Conservation (phyloP, 2,113 vertebrate species). For the Apodemus sylvaticus region DNA sequence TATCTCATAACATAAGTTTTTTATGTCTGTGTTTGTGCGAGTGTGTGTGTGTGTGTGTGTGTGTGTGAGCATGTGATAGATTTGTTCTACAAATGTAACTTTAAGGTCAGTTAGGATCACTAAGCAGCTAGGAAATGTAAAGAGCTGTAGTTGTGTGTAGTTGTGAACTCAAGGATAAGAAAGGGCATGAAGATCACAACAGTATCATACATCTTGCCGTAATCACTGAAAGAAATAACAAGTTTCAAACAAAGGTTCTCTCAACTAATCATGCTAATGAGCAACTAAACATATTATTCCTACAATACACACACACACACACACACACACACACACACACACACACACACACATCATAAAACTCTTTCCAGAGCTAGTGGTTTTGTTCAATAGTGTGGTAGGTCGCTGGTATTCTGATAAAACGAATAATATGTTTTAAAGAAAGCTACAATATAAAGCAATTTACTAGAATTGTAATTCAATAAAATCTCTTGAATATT, state of each 20-base stretch:
- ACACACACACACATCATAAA: background rate
- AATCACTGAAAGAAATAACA: background rate
- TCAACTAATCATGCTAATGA: slow-evolving; percentile 1
- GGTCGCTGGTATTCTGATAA: slow-evolving; percentile 33
- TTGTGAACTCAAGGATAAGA: background rate
- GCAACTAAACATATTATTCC: background rate
- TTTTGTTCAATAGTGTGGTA: background rate
- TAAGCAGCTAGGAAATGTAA: background rate
- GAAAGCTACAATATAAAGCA: slow-evolving; percentile 63
- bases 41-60: background rate
- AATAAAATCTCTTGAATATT: slow-evolving; percentile 72
- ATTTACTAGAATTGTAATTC: slow-evolving; percentile 73
- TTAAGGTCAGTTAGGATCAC: background rate
- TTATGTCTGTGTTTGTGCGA: background rate
- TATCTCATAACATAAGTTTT: background rate
- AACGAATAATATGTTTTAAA: slow-evolving; percentile 62
- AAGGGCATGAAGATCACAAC: background rate
- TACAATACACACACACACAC: background rate
- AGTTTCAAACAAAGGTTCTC: background rate
- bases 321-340: background rate
- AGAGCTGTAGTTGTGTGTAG: background rate
- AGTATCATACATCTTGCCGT: background rate
- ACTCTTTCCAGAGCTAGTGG: background rate
- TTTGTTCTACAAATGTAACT: background rate
- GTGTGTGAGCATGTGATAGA: background rate